These are phyloP conservation scores for Melanotaenia trifasciata DNA, from an alignment of 2,797 vertebrate genomes.

Conservation along the genomic window DNA sequence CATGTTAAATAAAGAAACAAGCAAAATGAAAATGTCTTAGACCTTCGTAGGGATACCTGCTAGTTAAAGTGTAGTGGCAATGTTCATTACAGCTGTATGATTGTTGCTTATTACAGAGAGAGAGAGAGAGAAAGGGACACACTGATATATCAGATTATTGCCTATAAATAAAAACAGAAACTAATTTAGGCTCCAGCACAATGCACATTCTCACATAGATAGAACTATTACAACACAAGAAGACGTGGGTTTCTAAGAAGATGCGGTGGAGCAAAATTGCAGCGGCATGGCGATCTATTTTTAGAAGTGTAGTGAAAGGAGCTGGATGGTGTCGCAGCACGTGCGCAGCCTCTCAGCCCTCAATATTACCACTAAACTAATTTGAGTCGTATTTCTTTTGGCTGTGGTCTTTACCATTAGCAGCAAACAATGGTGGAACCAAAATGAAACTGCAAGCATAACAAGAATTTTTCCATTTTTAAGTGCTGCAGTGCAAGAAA, in stretches of 20 bases:
- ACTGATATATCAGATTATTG: background rate
- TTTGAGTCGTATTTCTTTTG: conserved; percentile 20
- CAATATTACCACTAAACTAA: conserved; percentile 31
- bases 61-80: conserved; percentile 42
- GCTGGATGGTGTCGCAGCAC: conserved; percentile 44
- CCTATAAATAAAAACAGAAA: conserved; percentile 10
- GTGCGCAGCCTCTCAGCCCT: conserved; percentile 28
- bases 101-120: conserved; percentile 15
- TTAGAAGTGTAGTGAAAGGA: conserved; percentile 48
- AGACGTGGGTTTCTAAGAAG: conserved; percentile 26
- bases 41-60: conserved; percentile 66
- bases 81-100: conserved; percentile 34
- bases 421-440: conserved; percentile 14
- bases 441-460: background rate
- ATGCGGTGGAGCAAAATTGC: conserved; percentile 41
- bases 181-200: background rate
- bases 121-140: background rate
- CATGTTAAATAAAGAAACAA: conserved; percentile 71
- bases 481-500: background rate
- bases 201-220: background rate
- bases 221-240: conserved; percentile 8
- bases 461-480: conserved; percentile 5
- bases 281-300: conserved; percentile 54
- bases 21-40: conserved; percentile 55
- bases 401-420: conserved; percentile 7